These are phyloP conservation scores for Arrhopalites spinosus DNA, from an alignment of 2,888 invertebrate species.

Conservation along the genomic window DNA sequence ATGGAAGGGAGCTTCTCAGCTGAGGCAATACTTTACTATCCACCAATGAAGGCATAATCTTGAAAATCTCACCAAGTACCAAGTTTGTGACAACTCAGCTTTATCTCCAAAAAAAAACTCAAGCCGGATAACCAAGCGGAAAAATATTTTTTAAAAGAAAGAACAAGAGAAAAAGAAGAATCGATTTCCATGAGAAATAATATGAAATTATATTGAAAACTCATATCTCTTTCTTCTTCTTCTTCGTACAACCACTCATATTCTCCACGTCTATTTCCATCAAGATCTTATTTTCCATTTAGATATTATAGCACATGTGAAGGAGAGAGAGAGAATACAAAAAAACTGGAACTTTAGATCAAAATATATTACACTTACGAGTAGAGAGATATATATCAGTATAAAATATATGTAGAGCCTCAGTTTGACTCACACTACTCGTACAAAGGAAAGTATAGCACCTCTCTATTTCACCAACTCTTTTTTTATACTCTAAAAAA, in stretches of 20 bases:
- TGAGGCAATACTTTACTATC: neutral
- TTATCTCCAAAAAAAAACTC: constrained; percentile 33
- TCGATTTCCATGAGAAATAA: constrained; percentile 41
- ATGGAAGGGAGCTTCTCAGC: constrained; percentile 30
- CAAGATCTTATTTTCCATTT: constrained; percentile 19
- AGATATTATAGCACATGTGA: neutral
- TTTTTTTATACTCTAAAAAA: neutral
- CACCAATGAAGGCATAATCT: constrained; percentile 42
- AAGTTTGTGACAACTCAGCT: constrained; percentile 49
- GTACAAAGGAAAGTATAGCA: no score
- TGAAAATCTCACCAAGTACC: constrained; percentile 47
- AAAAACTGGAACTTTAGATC: neutral
- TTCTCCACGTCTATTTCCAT: constrained; percentile 1
- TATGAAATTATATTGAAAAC: constrained; percentile 42
- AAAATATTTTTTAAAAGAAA: constrained; percentile 43
- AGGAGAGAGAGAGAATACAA: neutral
- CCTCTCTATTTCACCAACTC: neutral
- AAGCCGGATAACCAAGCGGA: constrained; percentile 39
- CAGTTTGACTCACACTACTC: no score
- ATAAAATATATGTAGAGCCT: no score
- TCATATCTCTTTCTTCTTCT: constrained; percentile 36
- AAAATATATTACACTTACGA: no score
- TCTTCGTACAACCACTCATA: constrained; percentile 21
- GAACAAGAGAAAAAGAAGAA: constrained; percentile 25
- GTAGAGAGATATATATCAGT: no score